Percentiles rank a stretch among this genome's conserved stretches.
These are phyloP conservation scores for Muschampia plurimacula DNA, from an alignment of 2,888 invertebrate genomes.

Conservation along the genomic window DNA sequence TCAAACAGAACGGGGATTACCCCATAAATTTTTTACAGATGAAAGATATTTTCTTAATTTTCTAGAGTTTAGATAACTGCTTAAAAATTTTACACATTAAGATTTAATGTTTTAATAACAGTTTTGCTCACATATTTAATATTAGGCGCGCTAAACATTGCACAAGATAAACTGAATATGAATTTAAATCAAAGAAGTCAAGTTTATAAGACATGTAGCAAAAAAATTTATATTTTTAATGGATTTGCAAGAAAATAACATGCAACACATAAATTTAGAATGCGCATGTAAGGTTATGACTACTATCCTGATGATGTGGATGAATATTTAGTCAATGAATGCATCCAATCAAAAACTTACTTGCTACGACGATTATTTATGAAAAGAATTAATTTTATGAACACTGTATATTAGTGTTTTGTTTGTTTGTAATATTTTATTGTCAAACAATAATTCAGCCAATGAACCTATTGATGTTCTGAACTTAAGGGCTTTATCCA, in stretches of 20 bases:
- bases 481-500: too few relatives aligned
- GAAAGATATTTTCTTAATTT: too few relatives aligned
- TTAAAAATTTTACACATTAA: too few relatives aligned
- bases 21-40: neutral
- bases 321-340: conserved; percentile 2
- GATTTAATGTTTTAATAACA: too few relatives aligned
- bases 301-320: conserved; percentile 1
- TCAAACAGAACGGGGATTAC: neutral
- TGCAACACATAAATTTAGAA: neutral
- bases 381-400: too few relatives aligned
- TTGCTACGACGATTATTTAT: neutral
- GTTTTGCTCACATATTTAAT: neutral
- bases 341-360: neutral
- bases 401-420: too few relatives aligned
- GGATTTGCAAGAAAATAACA: conserved; percentile 28
- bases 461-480: too few relatives aligned
- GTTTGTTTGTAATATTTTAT: too few relatives aligned
- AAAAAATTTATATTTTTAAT: conserved; percentile 37
- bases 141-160: conserved; percentile 35
- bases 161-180: conserved; percentile 40
- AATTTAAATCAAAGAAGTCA: conserved; percentile 38
- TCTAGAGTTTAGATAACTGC: too few relatives aligned
- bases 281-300: neutral
- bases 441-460: too few relatives aligned
- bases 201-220: conserved; percentile 40